These are phyloP conservation scores for Manis crassicaudata DNA, from an alignment of 2,797 vertebrate species.

Conservation along the genomic window DNA sequence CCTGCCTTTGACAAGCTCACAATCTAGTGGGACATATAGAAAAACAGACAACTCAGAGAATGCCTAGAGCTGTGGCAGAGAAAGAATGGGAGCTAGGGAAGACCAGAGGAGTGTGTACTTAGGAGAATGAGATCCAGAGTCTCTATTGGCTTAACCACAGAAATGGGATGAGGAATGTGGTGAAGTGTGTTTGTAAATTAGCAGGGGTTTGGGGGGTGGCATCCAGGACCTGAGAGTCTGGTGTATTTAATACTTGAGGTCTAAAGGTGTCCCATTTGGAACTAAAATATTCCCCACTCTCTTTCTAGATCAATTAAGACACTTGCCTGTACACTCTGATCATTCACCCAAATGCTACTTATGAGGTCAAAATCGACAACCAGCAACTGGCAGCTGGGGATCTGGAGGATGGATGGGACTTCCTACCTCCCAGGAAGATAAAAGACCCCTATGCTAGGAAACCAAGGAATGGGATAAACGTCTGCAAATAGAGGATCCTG, in stretches of 20 bases:
- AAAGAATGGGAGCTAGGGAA: background rate
- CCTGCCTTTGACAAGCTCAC: background rate
- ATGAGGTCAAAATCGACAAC: conserved; percentile 93
- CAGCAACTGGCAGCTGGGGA: conserved; percentile 89
- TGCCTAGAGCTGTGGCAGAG: background rate
- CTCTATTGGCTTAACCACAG: background rate
- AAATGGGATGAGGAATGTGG: background rate
- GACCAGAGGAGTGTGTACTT: background rate
- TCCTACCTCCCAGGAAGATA: conserved; percentile 90
- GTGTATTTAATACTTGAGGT: background rate
- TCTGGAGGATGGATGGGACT: conserved; percentile 92
- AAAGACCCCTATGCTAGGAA: conserved; percentile 91
- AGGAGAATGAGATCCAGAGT: background rate
- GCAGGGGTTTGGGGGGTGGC: background rate
- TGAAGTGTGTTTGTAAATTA: background rate
- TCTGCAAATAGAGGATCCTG: conserved; percentile 90
- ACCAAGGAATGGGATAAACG: conserved; percentile 91
- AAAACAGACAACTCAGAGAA: background rate
- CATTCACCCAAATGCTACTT: conserved; percentile 91
- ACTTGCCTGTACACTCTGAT: conserved; percentile 91
- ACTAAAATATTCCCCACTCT: background rate
- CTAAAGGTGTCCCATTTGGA: background rate
- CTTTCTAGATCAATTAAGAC: conserved; percentile 91
- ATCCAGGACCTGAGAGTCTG: background rate
- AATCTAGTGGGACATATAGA: background rate